A percentile compares a stretch with the other conserved stretches of the same genome.
These are phyloP conservation scores for Adelosebastes latens DNA, from an alignment of 2,797 vertebrate genomes.

Conservation along the genomic window DNA sequence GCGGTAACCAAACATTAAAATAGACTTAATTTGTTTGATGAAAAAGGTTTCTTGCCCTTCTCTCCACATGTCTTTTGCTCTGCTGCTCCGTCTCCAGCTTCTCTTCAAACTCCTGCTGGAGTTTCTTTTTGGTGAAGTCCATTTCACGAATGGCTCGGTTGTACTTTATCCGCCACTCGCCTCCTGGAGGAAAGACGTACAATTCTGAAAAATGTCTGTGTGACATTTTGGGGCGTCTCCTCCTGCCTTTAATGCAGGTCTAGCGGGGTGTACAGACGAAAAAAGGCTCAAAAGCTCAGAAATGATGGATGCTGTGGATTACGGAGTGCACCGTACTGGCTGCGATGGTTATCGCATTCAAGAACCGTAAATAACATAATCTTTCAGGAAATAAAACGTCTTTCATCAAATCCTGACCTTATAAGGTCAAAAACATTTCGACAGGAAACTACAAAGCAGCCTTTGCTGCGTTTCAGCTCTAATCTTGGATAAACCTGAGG, in stretches of 20 bases:
- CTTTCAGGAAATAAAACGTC: conserved; percentile 61
- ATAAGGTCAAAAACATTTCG: conserved; percentile 37
- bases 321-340: conserved; percentile 40
- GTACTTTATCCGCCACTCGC: conserved; percentile 95
- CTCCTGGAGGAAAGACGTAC: conserved; percentile 78
- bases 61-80: conserved; percentile 92
- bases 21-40: not conserved
- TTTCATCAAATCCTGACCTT: conserved; percentile 63
- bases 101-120: conserved; percentile 97
- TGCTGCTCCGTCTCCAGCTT: conserved; percentile 97
- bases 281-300: conserved; percentile 60
- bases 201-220: conserved; percentile 46
- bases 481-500: conserved; percentile 73
- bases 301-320: conserved; percentile 63
- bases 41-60: conserved; percentile 81
- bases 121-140: conserved; percentile 94
- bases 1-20: not conserved
- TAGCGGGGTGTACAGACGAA: conserved; percentile 28
- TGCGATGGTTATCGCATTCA: conserved; percentile 53
- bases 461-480: conserved; percentile 48
- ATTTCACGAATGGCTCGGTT: conserved; percentile 92
- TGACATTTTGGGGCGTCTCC: conserved; percentile 67
- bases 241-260: conserved; percentile 50
- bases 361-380: conserved; percentile 62
- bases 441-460: conserved; percentile 57